These are phyloP conservation scores for Seriola dumerili DNA, from an alignment of 2,113 vertebrate genomes.

Conservation along the genomic window DNA sequence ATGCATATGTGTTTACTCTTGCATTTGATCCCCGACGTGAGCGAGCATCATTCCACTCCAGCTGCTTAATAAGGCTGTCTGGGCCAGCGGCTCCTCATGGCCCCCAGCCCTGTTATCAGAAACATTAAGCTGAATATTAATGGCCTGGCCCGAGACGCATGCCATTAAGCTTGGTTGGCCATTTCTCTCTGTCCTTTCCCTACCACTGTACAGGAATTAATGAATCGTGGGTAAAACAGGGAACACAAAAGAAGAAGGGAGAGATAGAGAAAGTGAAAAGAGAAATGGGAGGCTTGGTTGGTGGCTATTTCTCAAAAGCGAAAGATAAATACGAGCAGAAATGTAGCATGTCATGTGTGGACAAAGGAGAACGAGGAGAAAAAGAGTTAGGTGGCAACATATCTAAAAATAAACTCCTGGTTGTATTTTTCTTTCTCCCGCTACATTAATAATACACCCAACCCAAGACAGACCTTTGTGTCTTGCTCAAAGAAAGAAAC, in stretches of 20 bases:
- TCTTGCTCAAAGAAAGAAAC: slow-evolving; percentile 83
- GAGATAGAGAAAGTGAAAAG: slow-evolving; percentile 70
- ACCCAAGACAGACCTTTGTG: slow-evolving; percentile 91
- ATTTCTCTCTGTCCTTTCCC: slow-evolving; percentile 95
- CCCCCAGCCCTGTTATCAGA: slow-evolving; percentile 97
- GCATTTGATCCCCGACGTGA: slow-evolving; percentile 79
- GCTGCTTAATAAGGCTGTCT: slow-evolving; percentile 87
- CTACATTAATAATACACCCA: slow-evolving; percentile 90
- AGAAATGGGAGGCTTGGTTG: slow-evolving; percentile 76
- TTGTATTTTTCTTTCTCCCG: slow-evolving; percentile 70
- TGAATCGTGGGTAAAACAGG: slow-evolving; percentile 89
- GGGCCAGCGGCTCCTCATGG: slow-evolving; percentile 89
- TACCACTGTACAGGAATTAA: slow-evolving; percentile 96
- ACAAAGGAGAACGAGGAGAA: slow-evolving; percentile 51
- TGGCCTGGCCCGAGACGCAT: slow-evolving; percentile 95
- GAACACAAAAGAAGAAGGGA: slow-evolving; percentile 69
- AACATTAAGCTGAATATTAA: slow-evolving; percentile 99
- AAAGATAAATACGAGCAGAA: slow-evolving; percentile 73
- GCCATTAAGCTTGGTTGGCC: slow-evolving; percentile 95
- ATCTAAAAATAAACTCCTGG: slow-evolving; percentile 93
- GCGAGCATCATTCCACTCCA: slow-evolving; percentile 85
- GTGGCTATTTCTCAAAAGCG: slow-evolving; percentile 72
- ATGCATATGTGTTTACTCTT: slow-evolving; percentile 78
- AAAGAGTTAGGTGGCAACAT: slow-evolving; percentile 58
- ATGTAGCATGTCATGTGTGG: slow-evolving; percentile 59